Percentiles rank a stretch among this genome's conserved stretches.
Conservation (phyloP, 2,113 vertebrate genomes). For the Perccottus glenii region DNA sequence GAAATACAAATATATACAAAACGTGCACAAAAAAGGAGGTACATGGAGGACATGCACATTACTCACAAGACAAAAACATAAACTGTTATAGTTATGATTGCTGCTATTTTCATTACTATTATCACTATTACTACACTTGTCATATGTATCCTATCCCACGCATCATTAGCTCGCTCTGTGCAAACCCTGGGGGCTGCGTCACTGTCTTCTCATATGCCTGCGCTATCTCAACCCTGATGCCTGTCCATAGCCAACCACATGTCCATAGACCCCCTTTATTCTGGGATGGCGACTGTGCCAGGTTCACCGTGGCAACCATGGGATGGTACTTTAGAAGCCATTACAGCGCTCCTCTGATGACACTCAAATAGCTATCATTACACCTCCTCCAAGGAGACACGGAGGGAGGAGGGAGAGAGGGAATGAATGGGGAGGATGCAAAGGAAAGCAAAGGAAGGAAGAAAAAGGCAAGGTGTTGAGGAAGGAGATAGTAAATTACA, state of each 20-base stretch:
- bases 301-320: slow-evolving; percentile 81
- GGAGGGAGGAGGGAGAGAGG: slow-evolving; percentile 41
- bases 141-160: slow-evolving; percentile 77
- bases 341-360: slow-evolving; percentile 83
- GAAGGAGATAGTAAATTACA: slow-evolving; percentile 52
- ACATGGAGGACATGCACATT: slow-evolving; percentile 11
- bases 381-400: slow-evolving; percentile 78
- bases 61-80: slow-evolving; percentile 60
- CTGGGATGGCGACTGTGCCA: slow-evolving; percentile 75
- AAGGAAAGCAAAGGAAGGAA: slow-evolving; percentile 19
- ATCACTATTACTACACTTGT: slow-evolving; percentile 77
- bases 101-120: slow-evolving; percentile 72
- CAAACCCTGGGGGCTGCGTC: slow-evolving; percentile 71
- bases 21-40: slow-evolving; percentile 11
- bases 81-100: slow-evolving; percentile 67
- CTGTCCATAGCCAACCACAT: slow-evolving; percentile 72
- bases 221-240: slow-evolving; percentile 63
- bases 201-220: slow-evolving; percentile 71
- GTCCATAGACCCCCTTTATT: slow-evolving; percentile 49
- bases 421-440: slow-evolving; percentile 22
- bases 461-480: slow-evolving; percentile 10
- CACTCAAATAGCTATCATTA: slow-evolving; percentile 88
- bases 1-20: background rate
- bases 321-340: slow-evolving; percentile 84
- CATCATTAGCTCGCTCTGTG: slow-evolving; percentile 76